Base-by-base conservation (phyloP, 2,113 vertebrate genomes). In the Poicephalus meyeri region DNA sequence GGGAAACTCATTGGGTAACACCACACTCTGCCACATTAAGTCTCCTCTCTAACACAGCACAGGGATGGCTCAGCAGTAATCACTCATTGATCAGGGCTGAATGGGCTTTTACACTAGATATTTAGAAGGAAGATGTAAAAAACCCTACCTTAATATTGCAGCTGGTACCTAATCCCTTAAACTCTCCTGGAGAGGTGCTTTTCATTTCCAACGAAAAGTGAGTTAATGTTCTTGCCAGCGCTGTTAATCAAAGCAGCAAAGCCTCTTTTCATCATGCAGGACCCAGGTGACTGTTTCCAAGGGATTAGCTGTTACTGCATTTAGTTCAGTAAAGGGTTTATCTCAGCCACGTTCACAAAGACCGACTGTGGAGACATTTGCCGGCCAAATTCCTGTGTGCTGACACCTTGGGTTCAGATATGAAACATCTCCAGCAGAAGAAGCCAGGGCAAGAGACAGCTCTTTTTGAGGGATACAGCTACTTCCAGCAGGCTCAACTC, bases 291-390 rank as follows among this genome's bases (percentile, higher is more conserved):
- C 97, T 80, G 86, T 76, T 95, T 79, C 93, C 52, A 72, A 70
- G 76, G 93, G 97, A 98, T 98, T 97, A 98, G 94, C 95, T 88
- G 96, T 97, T 96, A 58, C 97, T 35, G 3, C 97, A 91, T 97
- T 97, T 98, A 98, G 97, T 91, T 95, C 94, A 87, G 64, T 97
- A 97, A 97, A 97, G 86, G 93, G 93, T 97, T 98, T 98, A 98
- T 94, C 97, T 92, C 79, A 44, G 93, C 93, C 71, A 15, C 33
- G 11, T 20, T 92, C 92, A 68, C 80, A 71, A 76, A 63, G 86
- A 70, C 91, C 2, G 29, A 7, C 80, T 53, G 13, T 47, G 73
- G 49, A 96, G 91, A 82, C 77, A 66, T 60, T 84, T 1, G 1
- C 42, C 4, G 2, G 81, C 72, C 3, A 15, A 83, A 84, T 64